Conservation (phyloP, 2,113 vertebrate species). For the Ahaetulla prasina region DNA sequence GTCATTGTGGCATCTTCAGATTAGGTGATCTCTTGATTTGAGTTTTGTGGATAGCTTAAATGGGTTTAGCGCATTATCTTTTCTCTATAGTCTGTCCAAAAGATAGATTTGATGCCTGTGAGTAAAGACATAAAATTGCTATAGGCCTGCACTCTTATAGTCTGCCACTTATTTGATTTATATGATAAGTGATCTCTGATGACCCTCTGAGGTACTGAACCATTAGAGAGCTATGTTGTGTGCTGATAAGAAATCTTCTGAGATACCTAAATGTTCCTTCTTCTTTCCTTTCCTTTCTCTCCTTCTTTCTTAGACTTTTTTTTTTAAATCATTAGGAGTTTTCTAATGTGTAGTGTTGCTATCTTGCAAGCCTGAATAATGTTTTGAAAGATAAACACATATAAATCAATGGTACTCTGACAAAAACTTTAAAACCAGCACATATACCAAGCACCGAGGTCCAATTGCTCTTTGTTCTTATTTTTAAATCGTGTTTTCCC, state of each 20-base stretch:
- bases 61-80: slow-evolving; percentile 53
- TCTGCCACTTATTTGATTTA: slow-evolving; percentile 65
- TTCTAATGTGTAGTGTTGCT: slow-evolving; percentile 54
- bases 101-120: slow-evolving; percentile 59
- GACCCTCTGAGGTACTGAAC: slow-evolving; percentile 66
- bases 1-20: slow-evolving; percentile 41
- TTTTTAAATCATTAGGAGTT: not conserved
- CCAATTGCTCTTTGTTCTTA: too few species aligned
- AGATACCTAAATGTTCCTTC: slow-evolving; percentile 65
- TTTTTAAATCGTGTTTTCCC: slow-evolving; percentile 35
- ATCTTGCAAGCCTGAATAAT: slow-evolving; percentile 61
- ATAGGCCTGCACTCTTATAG: slow-evolving; percentile 54
- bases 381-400: slow-evolving; percentile 62
- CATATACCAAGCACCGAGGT: too few species aligned
- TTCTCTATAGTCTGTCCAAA: slow-evolving; percentile 51
- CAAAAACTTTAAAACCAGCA: slow-evolving; percentile 58
- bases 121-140: slow-evolving; percentile 62
- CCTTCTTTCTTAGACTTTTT: not conserved
- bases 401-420: slow-evolving; percentile 59
- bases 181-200: slow-evolving; percentile 64
- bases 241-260: slow-evolving; percentile 69
- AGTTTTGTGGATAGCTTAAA: slow-evolving; percentile 46
- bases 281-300: not conserved
- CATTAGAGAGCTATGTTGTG: slow-evolving; percentile 65
- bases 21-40: slow-evolving; percentile 53